phyloP scores from a whole-genome alignment of 2,888 invertebrate genomes.

The Strigamia transsilvanica region DNA sequence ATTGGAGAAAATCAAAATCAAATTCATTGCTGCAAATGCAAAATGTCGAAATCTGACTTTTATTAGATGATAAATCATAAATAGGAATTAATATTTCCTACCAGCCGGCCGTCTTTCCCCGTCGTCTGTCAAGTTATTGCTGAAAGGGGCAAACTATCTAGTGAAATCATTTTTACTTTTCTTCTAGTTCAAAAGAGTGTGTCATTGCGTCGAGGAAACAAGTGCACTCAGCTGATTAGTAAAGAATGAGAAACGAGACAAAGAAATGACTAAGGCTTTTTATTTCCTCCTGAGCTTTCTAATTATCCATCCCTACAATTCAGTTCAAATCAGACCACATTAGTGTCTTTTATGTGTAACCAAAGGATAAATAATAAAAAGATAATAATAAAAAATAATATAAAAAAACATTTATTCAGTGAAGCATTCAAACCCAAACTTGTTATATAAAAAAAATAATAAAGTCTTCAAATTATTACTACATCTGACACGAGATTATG shows the following conservation, averaged over 20 bases:
- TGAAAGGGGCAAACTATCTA: not conserved
- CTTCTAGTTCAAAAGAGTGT: not conserved
- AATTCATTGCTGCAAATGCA: not conserved
- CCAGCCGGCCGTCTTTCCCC: not conserved
- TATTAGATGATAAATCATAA: conserved; percentile 7
- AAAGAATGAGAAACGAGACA: not conserved
- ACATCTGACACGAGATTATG: conserved; percentile 7
- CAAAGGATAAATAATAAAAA: not conserved
- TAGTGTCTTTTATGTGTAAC: conserved; percentile 7
- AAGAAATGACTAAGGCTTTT: conserved; percentile 16
- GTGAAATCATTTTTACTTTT: not conserved
- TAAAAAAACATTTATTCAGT: not conserved
- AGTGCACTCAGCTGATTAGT: conserved; percentile 31
- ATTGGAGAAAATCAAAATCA: not conserved
- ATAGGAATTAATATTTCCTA: not conserved
- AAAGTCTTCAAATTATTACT: not conserved
- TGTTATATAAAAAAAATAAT: not conserved
- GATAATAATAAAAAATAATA: too few relatives aligned
- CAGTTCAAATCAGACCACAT: not conserved
- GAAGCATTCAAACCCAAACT: not conserved
- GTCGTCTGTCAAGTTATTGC: not conserved
- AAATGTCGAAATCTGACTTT: not conserved
- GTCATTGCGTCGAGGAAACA: conserved; percentile 18
- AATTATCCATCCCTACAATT: not conserved
- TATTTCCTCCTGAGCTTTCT: not conserved